Base-by-base conservation (phyloP, 2,797 vertebrate genomes). In the Oreochromis mossambicus region DNA sequence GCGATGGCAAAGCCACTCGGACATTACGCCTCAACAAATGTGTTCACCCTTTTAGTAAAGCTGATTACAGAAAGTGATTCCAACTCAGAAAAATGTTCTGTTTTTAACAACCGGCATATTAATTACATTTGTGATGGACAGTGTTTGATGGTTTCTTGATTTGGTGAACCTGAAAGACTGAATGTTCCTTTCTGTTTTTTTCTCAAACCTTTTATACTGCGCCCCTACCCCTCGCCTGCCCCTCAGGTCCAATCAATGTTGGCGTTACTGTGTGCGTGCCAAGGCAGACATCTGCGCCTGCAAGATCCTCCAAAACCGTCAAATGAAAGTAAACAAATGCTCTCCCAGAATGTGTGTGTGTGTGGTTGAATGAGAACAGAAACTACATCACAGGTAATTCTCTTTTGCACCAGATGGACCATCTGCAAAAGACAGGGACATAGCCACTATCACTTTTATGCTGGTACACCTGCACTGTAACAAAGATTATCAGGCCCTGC, bases 251-350 rank as follows among this genome's bases (percentile, higher is more conserved):
- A 92, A 85, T 91, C 82, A 85, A 87, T 84, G 84, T 88, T 87
- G 82, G 55, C 52, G 5, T 83, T 87, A 78, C 70, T 76, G 73
- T 79, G 7, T 61, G 78, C 7, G 50, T 87, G 87, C 92, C 90
- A 93, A 91, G 77, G 79, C 80, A 79, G 84, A 90, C 87, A 92
- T 93, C 79, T 92, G 88, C 90, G 87, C 84, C 32, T 12, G 55
- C 81, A 88, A 93, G 86, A 90, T 83, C 80, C 68, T 90, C 83
- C 68, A 80, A 88, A 88, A 86, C 29, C 6, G 8, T 38, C 83
- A 85, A 90, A 91, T 92, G 77, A 90, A 92, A 91, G 83, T 84
- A 92, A 94, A 92, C 82, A 90, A 91, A 93, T 66, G 51, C 58
- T 88, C 84, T 86, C 87, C 83, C 61, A 88, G 88, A 79, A 85